phyloP scores from a whole-genome alignment of 2,797 vertebrate species.

The Gallinago solitaria region DNA sequence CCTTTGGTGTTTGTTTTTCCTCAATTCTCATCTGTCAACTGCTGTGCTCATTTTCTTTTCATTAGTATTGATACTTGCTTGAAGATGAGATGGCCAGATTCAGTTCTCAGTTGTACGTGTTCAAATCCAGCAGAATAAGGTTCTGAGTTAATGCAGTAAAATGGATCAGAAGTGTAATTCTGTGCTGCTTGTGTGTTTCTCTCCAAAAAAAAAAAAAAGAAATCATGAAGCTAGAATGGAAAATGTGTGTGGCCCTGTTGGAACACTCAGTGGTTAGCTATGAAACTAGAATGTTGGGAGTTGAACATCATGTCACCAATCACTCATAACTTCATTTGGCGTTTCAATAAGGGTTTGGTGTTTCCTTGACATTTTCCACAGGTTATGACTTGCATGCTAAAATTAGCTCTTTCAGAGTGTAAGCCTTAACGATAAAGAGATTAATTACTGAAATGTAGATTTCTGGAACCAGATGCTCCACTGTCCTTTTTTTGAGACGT shows the following conservation, averaged over 20 bases:
- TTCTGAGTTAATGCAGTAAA: background rate
- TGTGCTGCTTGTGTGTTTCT: background rate
- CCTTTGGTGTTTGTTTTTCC: constrained; percentile 47
- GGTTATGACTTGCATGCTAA: background rate
- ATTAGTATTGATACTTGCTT: background rate
- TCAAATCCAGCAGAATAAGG: background rate
- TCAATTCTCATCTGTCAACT: constrained; percentile 26
- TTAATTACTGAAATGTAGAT: background rate
- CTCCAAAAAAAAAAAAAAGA: background rate
- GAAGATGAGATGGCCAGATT: background rate
- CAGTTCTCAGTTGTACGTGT: background rate
- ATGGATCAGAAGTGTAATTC: background rate
- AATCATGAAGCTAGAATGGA: background rate
- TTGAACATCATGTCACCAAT: background rate
- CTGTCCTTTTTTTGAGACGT: background rate
- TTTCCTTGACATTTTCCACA: background rate
- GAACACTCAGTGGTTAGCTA: background rate
- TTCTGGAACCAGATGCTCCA: background rate
- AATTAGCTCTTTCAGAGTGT: background rate
- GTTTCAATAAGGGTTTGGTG: background rate
- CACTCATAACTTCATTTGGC: background rate
- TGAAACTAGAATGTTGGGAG: background rate
- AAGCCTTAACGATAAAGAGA: background rate
- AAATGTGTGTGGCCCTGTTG: constrained; percentile 12
- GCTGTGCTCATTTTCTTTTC: constrained; percentile 32